These are phyloP conservation scores for Pollenia labialis DNA, from an alignment of 2,888 invertebrate species.

Conservation along the genomic window DNA sequence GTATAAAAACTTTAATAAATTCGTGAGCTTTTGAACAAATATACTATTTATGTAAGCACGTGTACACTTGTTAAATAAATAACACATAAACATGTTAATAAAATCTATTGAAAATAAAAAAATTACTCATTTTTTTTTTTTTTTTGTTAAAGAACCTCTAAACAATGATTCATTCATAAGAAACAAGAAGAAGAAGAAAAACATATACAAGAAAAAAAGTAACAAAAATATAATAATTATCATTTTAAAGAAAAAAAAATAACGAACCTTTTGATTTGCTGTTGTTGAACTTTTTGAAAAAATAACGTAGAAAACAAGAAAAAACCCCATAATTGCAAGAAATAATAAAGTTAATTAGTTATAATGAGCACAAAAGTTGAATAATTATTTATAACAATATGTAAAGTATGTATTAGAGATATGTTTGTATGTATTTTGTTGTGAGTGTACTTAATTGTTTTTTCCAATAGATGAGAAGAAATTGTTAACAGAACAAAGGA, in stretches of 20 bases:
- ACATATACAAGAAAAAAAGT: background rate
- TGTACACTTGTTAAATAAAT: conserved; percentile 10
- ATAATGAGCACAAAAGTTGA: conserved; percentile 56
- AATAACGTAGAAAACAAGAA: background rate
- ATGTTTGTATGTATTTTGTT: too few species aligned
- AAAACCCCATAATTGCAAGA: conserved; percentile 23
- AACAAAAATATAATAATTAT: conserved; percentile 34
- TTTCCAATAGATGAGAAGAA: background rate
- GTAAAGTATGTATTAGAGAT: background rate
- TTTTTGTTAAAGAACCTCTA: conserved; percentile 33
- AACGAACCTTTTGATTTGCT: conserved; percentile 16
- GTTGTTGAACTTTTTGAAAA: background rate
- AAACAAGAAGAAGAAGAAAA: conserved; percentile 3
- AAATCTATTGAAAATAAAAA: conserved; percentile 32
- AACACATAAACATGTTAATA: conserved; percentile 13
- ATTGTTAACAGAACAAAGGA: conserved; percentile 1
- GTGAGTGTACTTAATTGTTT: background rate
- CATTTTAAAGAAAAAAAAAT: conserved; percentile 26
- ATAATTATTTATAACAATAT: conserved; percentile 35
- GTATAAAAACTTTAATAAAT: too few species aligned
- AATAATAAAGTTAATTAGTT: conserved; percentile 49
- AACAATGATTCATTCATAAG: conserved; percentile 48
- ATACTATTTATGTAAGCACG: background rate
- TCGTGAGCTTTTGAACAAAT: too few species aligned
- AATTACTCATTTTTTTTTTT: conserved; percentile 21